Evolutionary conservation across 2,888 invertebrate species (phyloP).

Genomic region (Cyclophora punctaria): DNA sequence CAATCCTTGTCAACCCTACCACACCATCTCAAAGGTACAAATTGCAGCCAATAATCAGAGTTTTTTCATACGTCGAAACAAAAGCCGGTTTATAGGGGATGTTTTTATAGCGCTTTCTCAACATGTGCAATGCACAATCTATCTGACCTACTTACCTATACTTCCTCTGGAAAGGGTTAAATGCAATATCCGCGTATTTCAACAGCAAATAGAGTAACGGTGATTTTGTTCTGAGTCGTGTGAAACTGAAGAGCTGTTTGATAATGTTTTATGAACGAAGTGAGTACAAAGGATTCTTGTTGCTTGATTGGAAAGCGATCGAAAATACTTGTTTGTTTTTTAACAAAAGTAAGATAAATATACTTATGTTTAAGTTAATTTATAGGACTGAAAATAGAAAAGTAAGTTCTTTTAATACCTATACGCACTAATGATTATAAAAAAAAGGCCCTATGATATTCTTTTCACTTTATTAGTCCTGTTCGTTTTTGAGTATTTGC

Average conservation of each 20-base stretch:
- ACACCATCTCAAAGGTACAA: slow-evolving; percentile 51
- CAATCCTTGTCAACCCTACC: slow-evolving; percentile 32
- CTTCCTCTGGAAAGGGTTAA: slow-evolving; percentile 70
- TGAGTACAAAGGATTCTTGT: too few relatives aligned
- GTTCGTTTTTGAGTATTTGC: too few relatives aligned
- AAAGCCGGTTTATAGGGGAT: slow-evolving; percentile 56
- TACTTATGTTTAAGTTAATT: too few relatives aligned
- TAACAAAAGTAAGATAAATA: too few relatives aligned
- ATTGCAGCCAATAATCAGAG: slow-evolving; percentile 70
- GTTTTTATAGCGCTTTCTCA: slow-evolving; percentile 69
- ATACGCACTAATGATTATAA: too few relatives aligned
- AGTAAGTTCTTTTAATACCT: too few relatives aligned
- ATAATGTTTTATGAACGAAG: too few relatives aligned
- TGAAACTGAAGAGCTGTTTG: slow-evolving; percentile 16
- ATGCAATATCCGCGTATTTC: slow-evolving; percentile 58
- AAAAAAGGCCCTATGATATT: too few relatives aligned
- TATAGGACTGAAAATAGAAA: too few relatives aligned
- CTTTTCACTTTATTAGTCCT: too few relatives aligned
- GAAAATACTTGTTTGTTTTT: too few relatives aligned
- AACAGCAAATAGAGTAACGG: slow-evolving; percentile 34
- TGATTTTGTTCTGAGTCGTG: slow-evolving; percentile 29
- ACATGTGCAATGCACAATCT: slow-evolving; percentile 68
- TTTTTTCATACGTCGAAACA: slow-evolving; percentile 61
- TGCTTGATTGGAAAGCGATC: too few relatives aligned
- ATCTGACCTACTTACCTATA: slow-evolving; percentile 70